Evolutionary conservation across 2,797 vertebrate genomes (phyloP), one percentile per base, ranked within the genome.

Genomic region (Capromys pilorides): DNA sequence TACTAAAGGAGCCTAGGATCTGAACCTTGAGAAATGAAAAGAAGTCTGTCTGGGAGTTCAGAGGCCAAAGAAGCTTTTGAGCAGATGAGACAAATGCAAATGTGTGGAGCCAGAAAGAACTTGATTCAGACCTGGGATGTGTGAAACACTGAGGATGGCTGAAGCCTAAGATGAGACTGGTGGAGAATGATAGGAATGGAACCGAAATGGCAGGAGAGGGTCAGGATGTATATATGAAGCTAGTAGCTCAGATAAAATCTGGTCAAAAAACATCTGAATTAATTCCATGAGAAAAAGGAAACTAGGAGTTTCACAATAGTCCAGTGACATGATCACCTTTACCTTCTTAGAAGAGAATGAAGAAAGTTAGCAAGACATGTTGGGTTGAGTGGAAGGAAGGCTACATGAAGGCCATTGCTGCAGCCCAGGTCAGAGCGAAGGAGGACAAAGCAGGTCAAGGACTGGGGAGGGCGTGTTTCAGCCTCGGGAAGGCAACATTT

Each of bases 381-480:
- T 36, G 59, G 73, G 45, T 0, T 67, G 66, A 39, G 2, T 59
- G 57, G 61, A 82, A 45, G 57, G 95, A 73, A 33, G 36, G n/a
- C 11, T 16, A 49, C 0, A 3, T 33, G 33, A 49, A 71, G 39
- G 73, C 2, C 13, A 28, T 1, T 45, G 51, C 36, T 49, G 54
- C 7, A 33, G 80, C 41, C 71, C 39, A 59, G 24, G 49, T 73
- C 13, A 21, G 71, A 92, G 28, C 6, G 21, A 16, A 39, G 59
- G 51, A 26, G 69, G 62, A 11, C 18, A 9, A 92, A 33, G 75
- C 7, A 31, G 59, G 26, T 4, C 12, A 1, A 6, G 77, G 22
- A 9, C 0, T 0, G 57, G 22, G 54, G 24, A 39, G 24, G 57
- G 16, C 0, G 12, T 3, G 13, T 12, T 19, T 8, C n/a, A 81